These are phyloP conservation scores for Alloplasta piceator DNA, from an alignment of 2,888 invertebrate species.

Conservation along the genomic window DNA sequence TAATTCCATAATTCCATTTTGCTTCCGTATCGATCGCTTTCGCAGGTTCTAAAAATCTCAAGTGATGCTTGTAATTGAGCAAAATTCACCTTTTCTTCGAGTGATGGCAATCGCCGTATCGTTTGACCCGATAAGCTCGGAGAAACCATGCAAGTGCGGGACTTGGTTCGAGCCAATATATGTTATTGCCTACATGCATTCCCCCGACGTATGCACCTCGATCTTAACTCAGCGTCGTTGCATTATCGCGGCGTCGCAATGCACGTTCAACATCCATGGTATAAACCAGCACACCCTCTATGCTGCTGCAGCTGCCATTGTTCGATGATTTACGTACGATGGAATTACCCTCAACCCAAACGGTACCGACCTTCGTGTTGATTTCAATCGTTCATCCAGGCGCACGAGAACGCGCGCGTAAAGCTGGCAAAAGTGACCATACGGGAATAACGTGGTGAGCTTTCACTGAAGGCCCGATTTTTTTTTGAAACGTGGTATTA, in stretches of 20 bases:
- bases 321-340: constrained; percentile 72
- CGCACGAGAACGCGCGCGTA: constrained; percentile 63
- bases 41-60: background rate
- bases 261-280: constrained; percentile 43
- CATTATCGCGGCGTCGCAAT: constrained; percentile 57
- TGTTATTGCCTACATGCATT: constrained; percentile 28
- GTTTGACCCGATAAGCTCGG: constrained; percentile 17
- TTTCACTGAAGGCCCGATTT: constrained; percentile 42
- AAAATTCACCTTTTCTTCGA: constrained; percentile 9
- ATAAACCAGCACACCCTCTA: constrained; percentile 1
- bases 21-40: too few species aligned
- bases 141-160: background rate
- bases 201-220: constrained; percentile 19
- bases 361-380: constrained; percentile 64
- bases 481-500: constrained; percentile 26
- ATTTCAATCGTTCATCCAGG: constrained; percentile 66
- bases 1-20: too few species aligned
- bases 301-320: constrained; percentile 65
- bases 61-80: background rate
- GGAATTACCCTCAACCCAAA: constrained; percentile 67
- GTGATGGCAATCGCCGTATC: background rate
- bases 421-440: constrained; percentile 16
- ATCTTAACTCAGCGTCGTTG: constrained; percentile 58
- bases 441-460: constrained; percentile 39
- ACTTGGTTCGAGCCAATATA: constrained; percentile 2